Evolutionary conservation across 92 coral and sea anemone genomes (phyloP).

Genomic region (Phenganax stokvisi): DNA sequence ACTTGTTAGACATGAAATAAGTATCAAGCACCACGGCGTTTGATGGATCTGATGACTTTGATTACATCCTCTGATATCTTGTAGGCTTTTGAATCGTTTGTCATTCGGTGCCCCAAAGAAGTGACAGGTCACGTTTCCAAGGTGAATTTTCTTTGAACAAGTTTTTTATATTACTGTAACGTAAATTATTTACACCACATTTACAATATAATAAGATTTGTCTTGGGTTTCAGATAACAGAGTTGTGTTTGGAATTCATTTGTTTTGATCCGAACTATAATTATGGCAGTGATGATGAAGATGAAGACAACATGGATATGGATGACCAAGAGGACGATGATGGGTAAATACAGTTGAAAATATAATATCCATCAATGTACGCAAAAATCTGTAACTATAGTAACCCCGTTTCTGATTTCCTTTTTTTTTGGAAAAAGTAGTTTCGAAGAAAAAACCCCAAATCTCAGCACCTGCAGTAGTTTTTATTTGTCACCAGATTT

Average conservation of each 20-base stretch:
- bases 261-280: constrained; percentile 98
- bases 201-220: background rate
- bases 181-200: too few species aligned
- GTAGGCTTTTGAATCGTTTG: constrained; percentile 97
- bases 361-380: background rate
- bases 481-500: too few species aligned
- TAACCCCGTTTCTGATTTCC: background rate
- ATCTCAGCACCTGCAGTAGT: too few species aligned
- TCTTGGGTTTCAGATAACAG: constrained; percentile 59
- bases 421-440: too few species aligned
- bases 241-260: constrained; percentile 79
- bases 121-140: constrained; percentile 87
- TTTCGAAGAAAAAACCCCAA: too few species aligned
- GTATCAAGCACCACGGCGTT: too few species aligned
- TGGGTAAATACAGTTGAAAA: constrained; percentile 52
- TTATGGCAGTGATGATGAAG: constrained; percentile 92
- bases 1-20: too few species aligned
- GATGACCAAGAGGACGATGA: constrained; percentile 87
- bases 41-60: too few species aligned
- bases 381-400: background rate
- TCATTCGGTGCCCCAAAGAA: constrained; percentile 91
- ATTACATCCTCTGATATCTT: background rate
- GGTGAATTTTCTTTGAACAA: constrained; percentile 32
- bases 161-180: too few species aligned
- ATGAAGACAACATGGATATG: constrained; percentile 85